Evolutionary conservation across 2,888 invertebrate species (phyloP).

Genomic region (Nomada lathburiana): DNA sequence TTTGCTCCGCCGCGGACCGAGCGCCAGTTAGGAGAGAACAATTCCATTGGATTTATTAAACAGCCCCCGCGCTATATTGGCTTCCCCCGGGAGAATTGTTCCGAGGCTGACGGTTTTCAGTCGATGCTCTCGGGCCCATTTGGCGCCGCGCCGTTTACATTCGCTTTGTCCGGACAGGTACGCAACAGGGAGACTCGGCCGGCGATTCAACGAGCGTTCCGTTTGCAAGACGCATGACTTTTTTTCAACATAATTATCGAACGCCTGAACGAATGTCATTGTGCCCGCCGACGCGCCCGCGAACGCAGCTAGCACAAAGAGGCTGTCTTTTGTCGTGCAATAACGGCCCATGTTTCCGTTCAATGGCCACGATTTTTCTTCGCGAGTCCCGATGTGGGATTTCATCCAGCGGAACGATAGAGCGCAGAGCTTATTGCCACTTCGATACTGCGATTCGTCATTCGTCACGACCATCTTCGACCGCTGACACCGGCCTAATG

Average conservation of each 20-base stretch:
- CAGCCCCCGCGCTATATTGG: too few species aligned
- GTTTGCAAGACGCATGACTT: neutral
- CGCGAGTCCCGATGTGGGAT: neutral
- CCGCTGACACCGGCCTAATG: constrained; percentile 58
- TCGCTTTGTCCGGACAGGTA: neutral
- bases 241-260: constrained; percentile 31
- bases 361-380: constrained; percentile 7
- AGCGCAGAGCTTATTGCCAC: constrained; percentile 38
- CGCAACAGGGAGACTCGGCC: neutral
- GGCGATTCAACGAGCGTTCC: neutral
- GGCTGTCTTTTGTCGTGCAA: constrained; percentile 12
- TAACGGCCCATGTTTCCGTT: neutral
- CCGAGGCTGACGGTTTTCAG: neutral
- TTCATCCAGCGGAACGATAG: constrained; percentile 1
- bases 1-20: neutral
- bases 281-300: constrained; percentile 14
- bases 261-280: neutral
- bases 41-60: constrained; percentile 29
- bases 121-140: neutral
- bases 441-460: constrained; percentile 51
- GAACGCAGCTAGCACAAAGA: neutral
- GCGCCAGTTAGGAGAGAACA: neutral
- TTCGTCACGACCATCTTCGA: constrained; percentile 46
- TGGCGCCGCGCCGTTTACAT: too few species aligned
- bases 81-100: neutral